Base-by-base conservation (phyloP, 2,888 invertebrate species). In the Ametastegia equiseti region DNA sequence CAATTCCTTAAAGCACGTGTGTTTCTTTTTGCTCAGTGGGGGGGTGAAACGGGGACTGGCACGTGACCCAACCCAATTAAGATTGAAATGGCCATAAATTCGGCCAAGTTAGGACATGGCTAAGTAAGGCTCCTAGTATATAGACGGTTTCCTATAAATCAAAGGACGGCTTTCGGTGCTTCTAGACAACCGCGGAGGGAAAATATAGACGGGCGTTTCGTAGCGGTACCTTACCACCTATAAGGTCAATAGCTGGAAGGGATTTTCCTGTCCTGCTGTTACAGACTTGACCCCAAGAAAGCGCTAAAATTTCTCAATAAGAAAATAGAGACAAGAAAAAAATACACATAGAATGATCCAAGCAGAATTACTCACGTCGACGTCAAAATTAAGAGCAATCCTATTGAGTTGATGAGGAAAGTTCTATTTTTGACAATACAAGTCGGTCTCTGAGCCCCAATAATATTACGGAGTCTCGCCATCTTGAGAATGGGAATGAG, bases 61-160 rank as follows among this genome's bases (percentile, higher is more conserved):
- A 78, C 78, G 78, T 63, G 78, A 78, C 60, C 78, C 39, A 63
- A 80, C 60, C 84, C 83, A 84, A 85, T 85, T 85, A 84, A 84
- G 84, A 82, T 81, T 75, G 83, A 42, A 67, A 65, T 65, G 82
- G 23, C 80, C 81, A 81, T 84, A 84, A 84, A 85, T 81, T 83
- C 47, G 82, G 81, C 82, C 83, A 65, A 84, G 85, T 78, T 78
- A 78, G 57, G 57, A 78, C 60, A 50, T 54, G 57, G 78, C 78
- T 78, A 78, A 78, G 78, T 78, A 78, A 60, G 63, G 78, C 78
- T 78, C 78, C 27, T 23, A 33, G 39, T 63, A 60, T 63, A 78
- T 42, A 42, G 78, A 78, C 77, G 39, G 39, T 36, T 57, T 54
- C 60, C 42, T 63, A 60, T 78, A 78, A 78, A 78, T 78, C 78